Evolutionary conservation across 2,888 invertebrate species (phyloP), one percentile per base, ranked within the genome.

Genomic region (Habrosyne pyritoides): DNA sequence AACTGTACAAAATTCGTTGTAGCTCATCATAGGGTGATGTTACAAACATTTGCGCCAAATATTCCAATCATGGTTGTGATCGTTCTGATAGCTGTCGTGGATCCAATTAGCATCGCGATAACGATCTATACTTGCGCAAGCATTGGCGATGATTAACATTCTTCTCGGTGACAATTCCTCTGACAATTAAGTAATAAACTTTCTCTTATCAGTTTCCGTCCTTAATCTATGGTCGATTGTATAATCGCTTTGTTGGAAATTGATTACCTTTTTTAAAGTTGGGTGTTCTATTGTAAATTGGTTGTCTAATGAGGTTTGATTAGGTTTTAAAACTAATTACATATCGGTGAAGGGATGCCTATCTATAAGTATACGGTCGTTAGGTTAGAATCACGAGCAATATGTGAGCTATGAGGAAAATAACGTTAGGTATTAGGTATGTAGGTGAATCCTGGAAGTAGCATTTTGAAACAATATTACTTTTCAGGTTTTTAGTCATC

Each of bases 101-200:
- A 54, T 53, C 47, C 63, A 73, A 79, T 81, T 82, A 78, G 75
- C 81, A 81, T 81, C 59, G 64, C 63, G 75, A 77, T 79, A 81
- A 76, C 75, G 77, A 80, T 80, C 71, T 61, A 30, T n/a, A 51
- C 60, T 77, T 79, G 75, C 84, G 81, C 69, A 78, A 83, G 63
- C 71, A 65, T 59, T 52, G n/a, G 28, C 28, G 49, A 30, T 57
- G 47, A 83, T 87, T 86, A 83, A 73, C 80, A 87, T 87, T 83
- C 85, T 73, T 80, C 78, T 76, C 74, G 66, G 59, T 63, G 63
- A 59, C 66, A 56, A 57, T 67, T 71, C 75, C 74, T 77, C 67
- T 71, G 77, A 71, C 76, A 79, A 83, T 88, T 86, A 84, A 78
- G 83, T 83, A 85, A 83, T 73, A 58, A 76, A 74, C 83, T 86